Percentiles rank a stretch among this genome's conserved stretches.
phyloP scores from a whole-genome alignment of 2,113 vertebrate species.

The Addax nasomaculatus region DNA sequence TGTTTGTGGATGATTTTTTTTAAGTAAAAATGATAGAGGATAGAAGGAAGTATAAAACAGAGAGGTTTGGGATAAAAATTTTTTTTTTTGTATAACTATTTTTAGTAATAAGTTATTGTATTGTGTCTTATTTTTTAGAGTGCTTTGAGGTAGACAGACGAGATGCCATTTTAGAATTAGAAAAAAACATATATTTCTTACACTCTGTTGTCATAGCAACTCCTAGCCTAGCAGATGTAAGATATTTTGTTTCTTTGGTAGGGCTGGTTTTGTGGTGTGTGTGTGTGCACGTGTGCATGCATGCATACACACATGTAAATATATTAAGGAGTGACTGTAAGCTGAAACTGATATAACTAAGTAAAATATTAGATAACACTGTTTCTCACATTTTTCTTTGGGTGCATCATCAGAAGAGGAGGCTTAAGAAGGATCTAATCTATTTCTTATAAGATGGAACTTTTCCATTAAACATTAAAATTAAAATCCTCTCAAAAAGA shows the following conservation, averaged over 20 bases:
- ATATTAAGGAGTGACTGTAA: not conserved
- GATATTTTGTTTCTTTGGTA: not conserved
- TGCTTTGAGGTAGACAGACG: not conserved
- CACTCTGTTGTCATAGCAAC: conserved; percentile 43
- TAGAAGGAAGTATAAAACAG: not conserved
- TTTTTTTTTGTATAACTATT: not conserved
- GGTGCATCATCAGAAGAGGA: not conserved
- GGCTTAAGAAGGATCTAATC: not conserved
- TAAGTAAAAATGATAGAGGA: not conserved
- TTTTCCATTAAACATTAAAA: conserved; percentile 6
- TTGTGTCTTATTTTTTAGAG: not conserved
- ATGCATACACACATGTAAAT: not conserved
- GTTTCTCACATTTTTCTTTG: not conserved
- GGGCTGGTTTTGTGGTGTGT: not conserved
- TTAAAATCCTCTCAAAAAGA: not conserved
- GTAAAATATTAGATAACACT: not conserved
- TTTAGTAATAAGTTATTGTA: not conserved
- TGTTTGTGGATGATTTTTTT: not conserved
- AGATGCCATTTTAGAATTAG: conserved; percentile 23
- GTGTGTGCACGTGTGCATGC: fast-evolving
- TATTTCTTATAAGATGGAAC: not conserved
- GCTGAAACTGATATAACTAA: not conserved
- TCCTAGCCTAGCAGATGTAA: conserved; percentile 11
- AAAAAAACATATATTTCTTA: conserved; percentile 2
- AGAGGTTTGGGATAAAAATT: not conserved